phyloP scores from a whole-genome alignment of 2,888 invertebrate species.

The Agrotis ipsilon region DNA sequence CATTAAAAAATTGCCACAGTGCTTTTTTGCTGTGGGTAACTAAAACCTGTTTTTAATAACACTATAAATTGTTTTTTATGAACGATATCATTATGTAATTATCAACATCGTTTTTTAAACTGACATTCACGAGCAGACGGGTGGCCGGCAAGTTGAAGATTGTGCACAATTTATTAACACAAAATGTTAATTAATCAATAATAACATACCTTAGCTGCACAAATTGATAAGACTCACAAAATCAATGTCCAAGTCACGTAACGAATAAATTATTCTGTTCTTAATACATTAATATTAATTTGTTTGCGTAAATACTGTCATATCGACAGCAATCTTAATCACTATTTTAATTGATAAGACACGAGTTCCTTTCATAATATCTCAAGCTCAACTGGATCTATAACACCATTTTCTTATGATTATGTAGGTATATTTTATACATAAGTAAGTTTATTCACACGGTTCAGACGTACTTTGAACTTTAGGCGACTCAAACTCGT shows the following conservation, averaged over 20 bases:
- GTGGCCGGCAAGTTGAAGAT: slow-evolving; percentile 16
- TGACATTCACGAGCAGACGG: slow-evolving; percentile 26
- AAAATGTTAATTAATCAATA: slow-evolving; percentile 22
- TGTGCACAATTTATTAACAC: slow-evolving; percentile 31
- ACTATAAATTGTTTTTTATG: slow-evolving; percentile 22
- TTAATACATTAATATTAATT: slow-evolving; percentile 23
- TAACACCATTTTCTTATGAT: slow-evolving; percentile 35
- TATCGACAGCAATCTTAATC: slow-evolving; percentile 34
- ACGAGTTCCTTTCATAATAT: slow-evolving; percentile 55
- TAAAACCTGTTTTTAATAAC: slow-evolving; percentile 34
- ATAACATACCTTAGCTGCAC: slow-evolving; percentile 35
- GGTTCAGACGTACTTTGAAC: slow-evolving; percentile 19
- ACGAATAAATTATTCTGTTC: slow-evolving; percentile 40
- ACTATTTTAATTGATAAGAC: slow-evolving; percentile 52
- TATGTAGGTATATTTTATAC: slow-evolving; percentile 37
- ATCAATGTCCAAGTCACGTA: slow-evolving; percentile 42
- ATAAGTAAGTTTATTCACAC: slow-evolving; percentile 32
- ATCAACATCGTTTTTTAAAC: slow-evolving; percentile 32
- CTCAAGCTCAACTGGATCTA: slow-evolving; percentile 58
- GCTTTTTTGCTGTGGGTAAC: slow-evolving; percentile 16
- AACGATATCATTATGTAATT: slow-evolving; percentile 45
- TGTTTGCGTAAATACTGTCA: slow-evolving; percentile 21
- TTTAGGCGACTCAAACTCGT: slow-evolving; percentile 24
- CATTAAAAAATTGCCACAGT: slow-evolving; percentile 18
- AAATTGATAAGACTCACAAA: slow-evolving; percentile 30